Base-by-base conservation (phyloP, 2,888 invertebrate genomes). In the Scelioninae gen. 1 region DNA sequence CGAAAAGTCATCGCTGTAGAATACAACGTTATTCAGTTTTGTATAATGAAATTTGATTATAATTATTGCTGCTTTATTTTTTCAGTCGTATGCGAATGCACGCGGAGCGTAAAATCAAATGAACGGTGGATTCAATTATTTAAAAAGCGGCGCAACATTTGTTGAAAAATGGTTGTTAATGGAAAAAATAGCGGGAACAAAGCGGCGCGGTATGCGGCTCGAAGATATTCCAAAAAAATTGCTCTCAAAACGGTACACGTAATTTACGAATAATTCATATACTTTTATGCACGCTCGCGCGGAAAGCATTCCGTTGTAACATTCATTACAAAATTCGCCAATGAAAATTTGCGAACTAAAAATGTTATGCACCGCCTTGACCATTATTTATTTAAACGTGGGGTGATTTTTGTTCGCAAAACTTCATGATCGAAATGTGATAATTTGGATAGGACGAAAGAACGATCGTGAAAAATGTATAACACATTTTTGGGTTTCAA, bases 11-110 rank as follows among this genome's bases (percentile, higher is more conserved):
- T 15, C 74, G 15, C 11, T 60, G 60, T 13, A 63, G 55, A 77
- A 69, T 77, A 56, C 47, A 71, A 31, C 32, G 40, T 74, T 53
- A 71, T 71, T 56, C 55, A 56, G 40, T 43, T n/a, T 55, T 77
- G 62, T 77, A n/a, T n/a, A 83, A 80, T 80, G 74, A 34, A 74
- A 82, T 72, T 81, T 16, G 58, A 82, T 82, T 82, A 66, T 60
- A 66, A 76, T 77, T 66, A 76, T n/a, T n/a, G n/a, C 47, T 43
- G 60, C 49, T 71, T 82, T 77, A 77, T 76, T 77, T 82, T 82
- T 82, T 66, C 69, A 77, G 65, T 49, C 82, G 62, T n/a, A 68
- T 72, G 53, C 43, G 60, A 58, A 38, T 23, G 49, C 49, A 63
- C 66, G 72, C 66, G 60, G 43, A 74, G 63, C 66, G 38, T 78